Base-by-base conservation (phyloP, 2,797 vertebrate genomes). In the Falco biarmicus region DNA sequence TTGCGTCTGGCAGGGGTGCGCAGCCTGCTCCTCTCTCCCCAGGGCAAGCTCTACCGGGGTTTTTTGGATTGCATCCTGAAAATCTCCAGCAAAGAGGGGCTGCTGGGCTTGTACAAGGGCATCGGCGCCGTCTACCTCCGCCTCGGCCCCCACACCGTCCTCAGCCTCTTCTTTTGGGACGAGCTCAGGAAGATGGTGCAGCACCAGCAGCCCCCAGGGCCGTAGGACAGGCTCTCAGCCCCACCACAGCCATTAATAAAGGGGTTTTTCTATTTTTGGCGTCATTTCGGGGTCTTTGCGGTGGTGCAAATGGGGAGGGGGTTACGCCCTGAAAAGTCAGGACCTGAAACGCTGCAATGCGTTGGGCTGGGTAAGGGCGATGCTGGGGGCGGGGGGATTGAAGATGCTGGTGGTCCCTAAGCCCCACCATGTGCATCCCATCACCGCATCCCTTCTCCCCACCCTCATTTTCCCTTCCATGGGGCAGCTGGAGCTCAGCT, bases 151-250 rank as follows among this genome's bases (percentile, higher is more conserved):
- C 99, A 99, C 98, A 99, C 99, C 0, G 96, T 99, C 65, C 99
- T 99, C 96, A 99, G 99, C 98, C 99, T 99, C 98, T 98, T 99
- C 88, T 99, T 99, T 87, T 99, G 99, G 99, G 99, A 99, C 12
- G 97, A 99, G 93, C 97, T 99, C 95, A 98, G 99, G 93, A 98
- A 99, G 74, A 96, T 98, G 78, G 97, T 98, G 77, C 92, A 22
- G 93, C 81, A 81, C 39, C 64, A 78, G 81, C 73, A 89, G 84
- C 87, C 84, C 31, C 66, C 71, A 1, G 70, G 66, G 90, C 63
- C 63, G 3, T 76, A 91, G 90, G 70, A 75, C 1, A 13, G 21
- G 87, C 57, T 75, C 48, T 48, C 12, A 4, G 61, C 53, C 37
- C 56, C 13, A 2, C 53, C 13, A 11, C 4, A 6, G 54, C 32